A percentile compares a stretch with the other conserved stretches of the same genome.
Evolutionary conservation across 2,797 vertebrate species (phyloP).

Genomic region (Gallinago nigripennis): DNA sequence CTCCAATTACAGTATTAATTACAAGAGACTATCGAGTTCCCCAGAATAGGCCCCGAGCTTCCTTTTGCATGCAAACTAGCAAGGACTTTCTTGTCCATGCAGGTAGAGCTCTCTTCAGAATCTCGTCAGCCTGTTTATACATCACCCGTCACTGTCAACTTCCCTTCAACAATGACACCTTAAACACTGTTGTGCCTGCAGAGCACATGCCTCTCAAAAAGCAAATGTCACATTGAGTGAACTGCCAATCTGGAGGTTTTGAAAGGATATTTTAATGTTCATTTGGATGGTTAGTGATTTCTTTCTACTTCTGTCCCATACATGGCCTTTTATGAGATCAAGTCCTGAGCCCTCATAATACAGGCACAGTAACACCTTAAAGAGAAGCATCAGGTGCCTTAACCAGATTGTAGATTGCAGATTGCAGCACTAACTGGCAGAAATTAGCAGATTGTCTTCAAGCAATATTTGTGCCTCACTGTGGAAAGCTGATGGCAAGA

Average conservation of each 20-base stretch:
- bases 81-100: neutral
- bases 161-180: neutral
- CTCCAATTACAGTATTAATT: conserved; percentile 49
- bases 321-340: neutral
- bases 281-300: neutral
- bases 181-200: neutral
- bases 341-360: neutral
- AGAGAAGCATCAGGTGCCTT: neutral
- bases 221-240: neutral
- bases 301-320: neutral
- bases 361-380: neutral
- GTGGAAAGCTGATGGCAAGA: neutral
- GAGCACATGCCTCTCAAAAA: neutral
- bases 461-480: neutral
- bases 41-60: conserved; percentile 8
- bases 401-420: neutral
- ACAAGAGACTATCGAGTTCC: conserved; percentile 13
- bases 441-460: neutral
- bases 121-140: neutral
- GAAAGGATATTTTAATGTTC: neutral
- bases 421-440: neutral
- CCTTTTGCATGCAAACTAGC: neutral
- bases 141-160: neutral
- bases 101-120: neutral
- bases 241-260: neutral